phyloP scores from a whole-genome alignment of 2,797 vertebrate species.

The Australoheros facetus region DNA sequence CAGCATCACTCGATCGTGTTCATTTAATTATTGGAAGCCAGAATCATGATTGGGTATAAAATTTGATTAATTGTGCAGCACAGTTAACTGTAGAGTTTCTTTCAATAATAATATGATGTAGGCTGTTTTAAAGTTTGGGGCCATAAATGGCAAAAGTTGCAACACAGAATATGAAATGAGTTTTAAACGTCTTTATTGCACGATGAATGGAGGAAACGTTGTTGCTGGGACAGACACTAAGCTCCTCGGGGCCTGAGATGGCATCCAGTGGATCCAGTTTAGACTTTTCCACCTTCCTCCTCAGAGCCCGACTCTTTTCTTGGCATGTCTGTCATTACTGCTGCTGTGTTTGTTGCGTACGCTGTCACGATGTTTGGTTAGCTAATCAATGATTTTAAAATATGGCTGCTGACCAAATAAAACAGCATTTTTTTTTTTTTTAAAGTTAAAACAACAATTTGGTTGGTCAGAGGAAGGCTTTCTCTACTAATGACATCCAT shows the following conservation, averaged over 20 bases:
- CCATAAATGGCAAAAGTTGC: background rate
- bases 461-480: background rate
- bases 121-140: background rate
- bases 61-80: no score
- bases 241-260: no score
- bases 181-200: background rate
- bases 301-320: background rate
- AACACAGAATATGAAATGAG: background rate
- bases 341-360: background rate
- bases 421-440: background rate
- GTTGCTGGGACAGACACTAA: no score
- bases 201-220: background rate
- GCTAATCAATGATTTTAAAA: background rate
- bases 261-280: no score
- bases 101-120: accelerated
- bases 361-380: accelerated
- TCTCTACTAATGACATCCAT: accelerated
- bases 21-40: background rate
- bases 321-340: background rate
- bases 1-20: background rate
- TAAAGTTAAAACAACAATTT: background rate
- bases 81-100: background rate
- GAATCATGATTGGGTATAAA: background rate
- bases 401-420: accelerated
- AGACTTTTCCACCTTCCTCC: background rate